Percentiles rank a stretch among this genome's conserved stretches.
These are phyloP conservation scores for Sorex maritimensis DNA, from an alignment of 2,797 vertebrate genomes.

Conservation along the genomic window DNA sequence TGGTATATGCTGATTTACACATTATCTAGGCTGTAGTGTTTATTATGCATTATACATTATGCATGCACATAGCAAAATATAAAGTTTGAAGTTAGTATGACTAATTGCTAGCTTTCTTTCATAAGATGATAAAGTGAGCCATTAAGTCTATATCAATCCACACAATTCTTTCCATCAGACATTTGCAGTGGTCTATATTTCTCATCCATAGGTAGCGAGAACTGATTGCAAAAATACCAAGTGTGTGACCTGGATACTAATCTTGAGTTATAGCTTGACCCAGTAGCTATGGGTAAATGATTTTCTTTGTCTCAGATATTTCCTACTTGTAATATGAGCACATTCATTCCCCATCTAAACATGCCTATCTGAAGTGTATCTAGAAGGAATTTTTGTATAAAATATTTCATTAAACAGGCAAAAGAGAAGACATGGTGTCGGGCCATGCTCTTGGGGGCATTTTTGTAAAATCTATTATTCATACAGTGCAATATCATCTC, in stretches of 20 bases:
- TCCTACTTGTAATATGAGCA: background rate
- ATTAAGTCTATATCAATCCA: background rate
- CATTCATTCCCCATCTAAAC: background rate
- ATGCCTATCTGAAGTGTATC: too few species aligned
- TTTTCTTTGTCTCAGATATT: slow-evolving; percentile 13
- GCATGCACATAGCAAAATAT: background rate
- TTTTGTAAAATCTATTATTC: background rate
- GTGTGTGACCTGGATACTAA: background rate
- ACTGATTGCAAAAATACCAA: background rate
- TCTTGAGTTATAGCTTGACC: background rate
- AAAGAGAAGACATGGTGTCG: background rate
- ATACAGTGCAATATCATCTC: background rate
- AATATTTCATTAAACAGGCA: background rate
- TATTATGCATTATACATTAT: background rate
- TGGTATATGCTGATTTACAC: background rate
- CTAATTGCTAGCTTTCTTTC: background rate
- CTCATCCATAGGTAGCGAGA: background rate
- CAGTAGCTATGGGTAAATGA: background rate
- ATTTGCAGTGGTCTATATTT: background rate
- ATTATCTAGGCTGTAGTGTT: background rate
- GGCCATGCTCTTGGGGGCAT: fast-evolving
- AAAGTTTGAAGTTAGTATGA: background rate
- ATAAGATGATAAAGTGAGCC: background rate
- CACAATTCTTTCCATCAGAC: background rate
- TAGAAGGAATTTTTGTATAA: background rate